Conservation (phyloP, 2,113 vertebrate genomes). For the Pipa parva region DNA sequence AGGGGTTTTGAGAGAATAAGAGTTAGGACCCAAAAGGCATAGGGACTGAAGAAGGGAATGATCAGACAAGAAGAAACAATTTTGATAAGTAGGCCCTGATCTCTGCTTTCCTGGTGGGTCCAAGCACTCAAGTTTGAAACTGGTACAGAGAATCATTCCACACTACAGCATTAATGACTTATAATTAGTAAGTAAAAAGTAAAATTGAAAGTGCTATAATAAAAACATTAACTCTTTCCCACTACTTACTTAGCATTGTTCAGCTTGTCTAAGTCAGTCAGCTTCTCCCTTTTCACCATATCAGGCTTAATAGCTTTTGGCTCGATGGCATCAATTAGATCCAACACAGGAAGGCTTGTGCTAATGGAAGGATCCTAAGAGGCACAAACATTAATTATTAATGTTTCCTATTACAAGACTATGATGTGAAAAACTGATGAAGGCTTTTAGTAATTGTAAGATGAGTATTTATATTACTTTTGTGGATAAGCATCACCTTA, state of each 20-base stretch:
- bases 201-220: too few relatives aligned
- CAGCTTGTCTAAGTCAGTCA: slow-evolving; percentile 69
- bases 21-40: too few relatives aligned
- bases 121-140: too few relatives aligned
- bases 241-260: slow-evolving; percentile 80
- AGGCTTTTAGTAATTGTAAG: background rate
- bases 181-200: too few relatives aligned
- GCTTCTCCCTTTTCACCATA: slow-evolving; percentile 75
- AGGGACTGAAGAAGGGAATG: too few relatives aligned
- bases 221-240: background rate
- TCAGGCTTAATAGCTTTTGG: slow-evolving; percentile 80
- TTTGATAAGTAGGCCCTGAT: too few relatives aligned
- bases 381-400: slow-evolving; percentile 39
- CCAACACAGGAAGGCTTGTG: slow-evolving; percentile 89
- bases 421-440: background rate
- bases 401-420: background rate
- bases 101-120: too few relatives aligned
- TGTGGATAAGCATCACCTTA: background rate
- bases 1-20: too few relatives aligned
- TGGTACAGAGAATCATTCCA: too few relatives aligned
- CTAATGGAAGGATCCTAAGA: slow-evolving; percentile 87
- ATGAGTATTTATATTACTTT: background rate
- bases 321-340: slow-evolving; percentile 88
- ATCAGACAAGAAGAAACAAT: too few relatives aligned
- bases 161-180: too few relatives aligned